Base-by-base conservation (phyloP, 2,888 invertebrate genomes). In the Pedicia rivosa region DNA sequence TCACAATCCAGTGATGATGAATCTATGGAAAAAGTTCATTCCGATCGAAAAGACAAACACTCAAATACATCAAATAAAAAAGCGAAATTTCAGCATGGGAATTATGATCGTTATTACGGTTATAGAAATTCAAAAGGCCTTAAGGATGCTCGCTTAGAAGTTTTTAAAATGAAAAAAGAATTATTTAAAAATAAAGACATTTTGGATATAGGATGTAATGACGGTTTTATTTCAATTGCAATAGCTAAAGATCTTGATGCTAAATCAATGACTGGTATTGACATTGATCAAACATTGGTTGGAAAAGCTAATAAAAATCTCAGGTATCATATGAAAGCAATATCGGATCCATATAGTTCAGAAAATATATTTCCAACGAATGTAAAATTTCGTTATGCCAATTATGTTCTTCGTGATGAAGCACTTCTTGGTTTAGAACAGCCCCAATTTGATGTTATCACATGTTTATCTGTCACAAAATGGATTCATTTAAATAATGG, bases 401-500 rank as follows among this genome's bases (percentile, higher is more conserved):
- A 90, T 54, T 90, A 86, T 55, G 78, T 90, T 16, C 62, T 84
- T 39, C 75, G 75, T 27, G 72, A 72, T 47, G 86, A 88, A 50
- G 67, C 72, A 6, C 56, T 81, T 35, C 56, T 90, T 10, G 72
- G 74, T 36, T 64, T 72, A 31, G 80, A 84, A 52, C 70, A 71
- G 42, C 72, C 78, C 6, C 80, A 84, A 50, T 90, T 77, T 54
- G 86, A 91, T 58, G 67, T 76, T 4, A 83, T 91, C 43, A 60
- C 90, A 15, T 87, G 87, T 48, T 63, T 91, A 29, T 84, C 83
- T 39, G 71, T 88, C 15, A 87, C 88, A 4, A 91, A 91, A 56
- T 91, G 90, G 90, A 72, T 91, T 46, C 90, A 91, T 51, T 66
- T 87, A 17, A 90, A 91, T 59, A 84, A 77, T 66, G 86, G 88